Conservation (phyloP, 2,113 vertebrate genomes). For the Sphaerodactylus townsendi region DNA sequence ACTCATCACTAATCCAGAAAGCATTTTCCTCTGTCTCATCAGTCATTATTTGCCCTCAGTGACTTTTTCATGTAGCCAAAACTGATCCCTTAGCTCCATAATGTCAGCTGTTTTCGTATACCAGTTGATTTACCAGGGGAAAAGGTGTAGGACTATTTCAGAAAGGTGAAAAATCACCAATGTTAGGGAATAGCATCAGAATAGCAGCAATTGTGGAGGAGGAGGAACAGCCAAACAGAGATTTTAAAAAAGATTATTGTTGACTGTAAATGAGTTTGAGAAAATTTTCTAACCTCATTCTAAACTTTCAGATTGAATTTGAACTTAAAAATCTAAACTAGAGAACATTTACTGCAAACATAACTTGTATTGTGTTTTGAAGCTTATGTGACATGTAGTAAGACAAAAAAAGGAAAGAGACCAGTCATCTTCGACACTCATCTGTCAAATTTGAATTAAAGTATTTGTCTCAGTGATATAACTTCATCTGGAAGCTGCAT, state of each 20-base stretch:
- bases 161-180: not conserved
- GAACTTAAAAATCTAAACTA: not conserved
- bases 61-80: not conserved
- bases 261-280: not conserved
- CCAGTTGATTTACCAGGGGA: not conserved
- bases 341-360: not conserved
- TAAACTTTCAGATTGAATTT: not conserved
- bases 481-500: not conserved
- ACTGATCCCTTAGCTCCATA: not conserved
- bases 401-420: not conserved
- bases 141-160: not conserved
- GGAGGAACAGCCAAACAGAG: no score
- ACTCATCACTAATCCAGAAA: not conserved
- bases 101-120: not conserved
- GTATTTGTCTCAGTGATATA: not conserved
- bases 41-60: not conserved
- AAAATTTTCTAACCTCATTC: not conserved
- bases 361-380: not conserved
- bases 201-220: no score
- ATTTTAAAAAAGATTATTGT: no score
- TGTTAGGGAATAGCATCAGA: no score
- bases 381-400: not conserved
- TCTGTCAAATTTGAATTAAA: not conserved
- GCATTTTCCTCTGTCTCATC: not conserved
- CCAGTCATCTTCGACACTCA: not conserved